These are phyloP conservation scores for Dryoscopus gambensis DNA, from an alignment of 2,113 vertebrate genomes.

Conservation along the genomic window DNA sequence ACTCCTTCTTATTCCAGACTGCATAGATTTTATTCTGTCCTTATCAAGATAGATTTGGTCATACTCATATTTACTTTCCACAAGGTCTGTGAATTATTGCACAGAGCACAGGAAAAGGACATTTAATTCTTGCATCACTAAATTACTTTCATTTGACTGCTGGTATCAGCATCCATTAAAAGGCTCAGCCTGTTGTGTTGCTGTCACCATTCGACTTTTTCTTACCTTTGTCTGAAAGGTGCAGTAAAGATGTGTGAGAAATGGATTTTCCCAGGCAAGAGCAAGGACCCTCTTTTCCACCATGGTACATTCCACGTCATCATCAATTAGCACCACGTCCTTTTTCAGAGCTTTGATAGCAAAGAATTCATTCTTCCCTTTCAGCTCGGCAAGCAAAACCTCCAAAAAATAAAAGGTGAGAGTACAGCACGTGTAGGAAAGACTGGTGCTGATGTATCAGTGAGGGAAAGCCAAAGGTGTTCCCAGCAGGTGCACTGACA, in stretches of 20 bases:
- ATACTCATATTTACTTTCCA: not conserved
- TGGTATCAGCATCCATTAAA: not conserved
- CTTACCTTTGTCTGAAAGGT: conserved; percentile 95
- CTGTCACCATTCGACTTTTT: not conserved
- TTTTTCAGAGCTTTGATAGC: conserved; percentile 96
- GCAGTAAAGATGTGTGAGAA: conserved; percentile 94
- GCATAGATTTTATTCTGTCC: not conserved
- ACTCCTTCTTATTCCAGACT: not conserved
- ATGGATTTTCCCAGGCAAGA: conserved; percentile 93
- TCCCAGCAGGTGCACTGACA: not conserved
- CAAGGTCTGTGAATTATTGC: not conserved
- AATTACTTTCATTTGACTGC: not conserved
- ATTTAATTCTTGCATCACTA: not conserved
- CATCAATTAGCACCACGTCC: conserved; percentile 97
- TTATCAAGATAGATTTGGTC: not conserved
- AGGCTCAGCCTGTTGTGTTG: not conserved
- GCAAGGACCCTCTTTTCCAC: conserved; percentile 95
- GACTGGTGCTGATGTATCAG: not conserved
- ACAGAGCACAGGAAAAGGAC: not conserved
- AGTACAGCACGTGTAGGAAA: not conserved
- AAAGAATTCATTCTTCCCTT: conserved; percentile 88
- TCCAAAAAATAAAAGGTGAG: not conserved
- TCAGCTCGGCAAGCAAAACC: conserved; percentile 94
- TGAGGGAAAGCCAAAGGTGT: not conserved
- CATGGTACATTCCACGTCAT: conserved; percentile 98